Conservation (phyloP, 2,888 invertebrate species). For the Melanargia galathea region DNA sequence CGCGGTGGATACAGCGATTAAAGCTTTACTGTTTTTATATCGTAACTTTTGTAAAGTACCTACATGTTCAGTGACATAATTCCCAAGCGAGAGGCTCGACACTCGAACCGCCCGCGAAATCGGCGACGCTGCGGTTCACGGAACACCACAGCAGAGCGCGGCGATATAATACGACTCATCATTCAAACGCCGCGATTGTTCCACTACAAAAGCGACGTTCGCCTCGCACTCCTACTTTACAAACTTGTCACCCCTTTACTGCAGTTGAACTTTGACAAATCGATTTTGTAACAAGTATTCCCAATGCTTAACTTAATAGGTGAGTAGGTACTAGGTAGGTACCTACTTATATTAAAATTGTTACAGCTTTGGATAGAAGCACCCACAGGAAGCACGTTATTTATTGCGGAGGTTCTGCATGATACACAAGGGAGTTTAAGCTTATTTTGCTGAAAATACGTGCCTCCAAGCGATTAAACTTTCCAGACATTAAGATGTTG, state of each 20-base stretch:
- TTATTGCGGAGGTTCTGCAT: too few species aligned
- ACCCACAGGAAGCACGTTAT: too few species aligned
- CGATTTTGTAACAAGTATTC: not conserved
- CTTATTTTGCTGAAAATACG: too few species aligned
- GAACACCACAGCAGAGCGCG: not conserved
- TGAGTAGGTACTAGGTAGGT: not conserved
- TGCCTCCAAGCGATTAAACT: too few species aligned
- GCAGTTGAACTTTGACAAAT: not conserved
- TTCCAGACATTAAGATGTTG: too few species aligned
- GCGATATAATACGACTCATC: not conserved
- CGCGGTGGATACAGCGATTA: not conserved
- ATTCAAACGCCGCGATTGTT: constrained; percentile 12
- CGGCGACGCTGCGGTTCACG: not conserved
- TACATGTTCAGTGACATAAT: constrained; percentile 1
- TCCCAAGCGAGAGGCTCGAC: not conserved
- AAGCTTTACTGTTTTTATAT: constrained; percentile 1
- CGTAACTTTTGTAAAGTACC: constrained; percentile 1
- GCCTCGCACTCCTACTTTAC: not conserved
- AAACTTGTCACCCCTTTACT: not conserved
- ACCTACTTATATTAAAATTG: not conserved
- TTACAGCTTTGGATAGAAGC: not conserved
- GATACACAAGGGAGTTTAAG: too few species aligned
- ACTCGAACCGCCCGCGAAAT: not conserved
- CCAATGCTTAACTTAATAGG: too few species aligned
- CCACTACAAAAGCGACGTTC: not conserved